Evolutionary conservation across 1,140 invertebrate genomes (phyloP), one percentile per base, ranked within the genome.

Genomic region (Pseudomyrmex pallidus): DNA sequence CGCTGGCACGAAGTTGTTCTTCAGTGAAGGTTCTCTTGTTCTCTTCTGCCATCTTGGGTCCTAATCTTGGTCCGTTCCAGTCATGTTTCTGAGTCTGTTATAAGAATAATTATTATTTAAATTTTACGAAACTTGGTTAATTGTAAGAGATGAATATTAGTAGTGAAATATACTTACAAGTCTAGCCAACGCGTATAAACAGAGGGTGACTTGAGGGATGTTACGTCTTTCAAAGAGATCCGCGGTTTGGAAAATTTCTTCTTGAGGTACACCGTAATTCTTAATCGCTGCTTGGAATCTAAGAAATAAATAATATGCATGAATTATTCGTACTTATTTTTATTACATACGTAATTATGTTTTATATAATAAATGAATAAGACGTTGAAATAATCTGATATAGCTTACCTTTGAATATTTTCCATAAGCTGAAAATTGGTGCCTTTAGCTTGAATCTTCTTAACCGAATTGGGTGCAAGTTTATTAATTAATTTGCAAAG

Each of bases 401-500:
- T 59, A 1, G 20, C 12, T 15, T 91, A 96, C 96, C 97, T 96
- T 93, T 99, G 98, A 90, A 99, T 97, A 93, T 99, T 99, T 94
- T 99, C 98, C 98, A 99, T 99, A 85, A 99, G 95, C 89, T 99
- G 98, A 94, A 99, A 99, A 89, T 99, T 99, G 35, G 98, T 98
- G 89, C 99, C 99, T 90, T 97, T 98, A 61, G 97, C 96, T 94
- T 99, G 98, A 83, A 99, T 99, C 94, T 99, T 99, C 92, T 98
- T 99, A 0, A 99, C 97, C 2, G 97, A 98, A n/a, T 97, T 98
- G 1, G 99, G 98, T 1, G 96, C 95, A 72, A 99, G 95, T 95
- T 99, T 99, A 94, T 99, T 99, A 92, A 98, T 98, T 10, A 99
- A 94, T 90, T 99, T 97, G 95, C 99, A 99, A 2, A 99, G 95